These are phyloP conservation scores for Tipula unca DNA, from an alignment of 2,888 invertebrate species.

Conservation along the genomic window DNA sequence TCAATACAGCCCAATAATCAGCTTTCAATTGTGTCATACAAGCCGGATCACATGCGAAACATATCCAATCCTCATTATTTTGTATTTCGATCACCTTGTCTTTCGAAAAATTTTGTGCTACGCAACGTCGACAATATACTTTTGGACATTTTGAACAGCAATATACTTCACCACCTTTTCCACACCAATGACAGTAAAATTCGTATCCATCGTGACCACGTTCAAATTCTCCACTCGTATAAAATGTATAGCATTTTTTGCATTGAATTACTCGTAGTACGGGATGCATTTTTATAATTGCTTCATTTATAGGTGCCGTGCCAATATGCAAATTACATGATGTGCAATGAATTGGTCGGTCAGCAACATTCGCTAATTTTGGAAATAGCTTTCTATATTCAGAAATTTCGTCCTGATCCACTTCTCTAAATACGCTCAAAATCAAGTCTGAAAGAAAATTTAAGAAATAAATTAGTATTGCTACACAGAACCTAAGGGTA, in stretches of 20 bases:
- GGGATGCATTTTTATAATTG: constrained; percentile 62
- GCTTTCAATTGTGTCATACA: constrained; percentile 58
- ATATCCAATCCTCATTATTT: constrained; percentile 70
- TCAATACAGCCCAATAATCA: constrained; percentile 61
- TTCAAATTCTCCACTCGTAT: constrained; percentile 71
- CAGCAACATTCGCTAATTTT: constrained; percentile 52
- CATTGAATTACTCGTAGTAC: constrained; percentile 64
- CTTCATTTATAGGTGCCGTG: constrained; percentile 54
- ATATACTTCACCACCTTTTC: constrained; percentile 69
- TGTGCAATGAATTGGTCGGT: constrained; percentile 58
- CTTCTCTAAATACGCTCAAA: constrained; percentile 47
- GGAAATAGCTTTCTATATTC: constrained; percentile 47
- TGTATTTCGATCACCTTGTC: constrained; percentile 61
- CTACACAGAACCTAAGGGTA: no score
- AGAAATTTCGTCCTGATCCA: constrained; percentile 46
- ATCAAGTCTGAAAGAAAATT: constrained; percentile 29
- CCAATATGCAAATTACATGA: constrained; percentile 69
- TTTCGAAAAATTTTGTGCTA: constrained; percentile 59
- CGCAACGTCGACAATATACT: constrained; percentile 71
- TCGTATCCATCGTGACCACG: constrained; percentile 78
- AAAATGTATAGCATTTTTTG: constrained; percentile 63
- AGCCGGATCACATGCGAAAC: constrained; percentile 62
- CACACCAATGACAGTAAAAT: constrained; percentile 75
- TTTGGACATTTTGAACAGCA: constrained; percentile 68
- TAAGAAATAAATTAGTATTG: no score